Conservation (phyloP, 2,888 invertebrate species). For the Cephus sareptanus region DNA sequence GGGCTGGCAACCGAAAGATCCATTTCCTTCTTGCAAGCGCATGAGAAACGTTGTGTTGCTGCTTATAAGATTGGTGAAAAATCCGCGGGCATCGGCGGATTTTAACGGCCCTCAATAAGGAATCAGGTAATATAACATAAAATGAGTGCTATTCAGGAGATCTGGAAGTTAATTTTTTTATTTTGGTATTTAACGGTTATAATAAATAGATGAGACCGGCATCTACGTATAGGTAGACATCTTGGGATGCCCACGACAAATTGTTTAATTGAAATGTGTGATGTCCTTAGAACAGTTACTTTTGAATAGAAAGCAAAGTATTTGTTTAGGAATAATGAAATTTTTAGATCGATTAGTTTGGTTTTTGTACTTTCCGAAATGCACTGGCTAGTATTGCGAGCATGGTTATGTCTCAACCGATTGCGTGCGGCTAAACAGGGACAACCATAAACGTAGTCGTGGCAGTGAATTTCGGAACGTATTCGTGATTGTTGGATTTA, state of each 20-base stretch:
- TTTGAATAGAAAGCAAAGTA: background rate
- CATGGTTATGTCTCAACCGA: background rate
- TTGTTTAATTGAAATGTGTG: background rate
- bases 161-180: background rate
- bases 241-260: background rate
- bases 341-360: background rate
- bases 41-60: background rate
- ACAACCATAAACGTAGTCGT: too few relatives aligned
- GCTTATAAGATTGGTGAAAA: background rate
- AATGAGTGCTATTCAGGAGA: background rate
- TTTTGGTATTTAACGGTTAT: background rate
- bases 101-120: background rate
- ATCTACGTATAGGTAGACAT: background rate
- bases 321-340: background rate
- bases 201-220: background rate
- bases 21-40: background rate
- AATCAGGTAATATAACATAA: constrained; percentile 12
- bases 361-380: background rate
- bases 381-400: background rate
- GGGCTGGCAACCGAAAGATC: background rate
- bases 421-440: too few relatives aligned
- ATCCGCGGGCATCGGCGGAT: constrained; percentile 21
- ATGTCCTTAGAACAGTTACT: background rate
- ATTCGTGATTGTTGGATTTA: background rate
- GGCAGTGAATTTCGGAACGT: background rate